A percentile compares a stretch with the other conserved stretches of the same genome.
Conservation (phyloP, 2,113 vertebrate genomes). For the Oxyura jamaicensis region DNA sequence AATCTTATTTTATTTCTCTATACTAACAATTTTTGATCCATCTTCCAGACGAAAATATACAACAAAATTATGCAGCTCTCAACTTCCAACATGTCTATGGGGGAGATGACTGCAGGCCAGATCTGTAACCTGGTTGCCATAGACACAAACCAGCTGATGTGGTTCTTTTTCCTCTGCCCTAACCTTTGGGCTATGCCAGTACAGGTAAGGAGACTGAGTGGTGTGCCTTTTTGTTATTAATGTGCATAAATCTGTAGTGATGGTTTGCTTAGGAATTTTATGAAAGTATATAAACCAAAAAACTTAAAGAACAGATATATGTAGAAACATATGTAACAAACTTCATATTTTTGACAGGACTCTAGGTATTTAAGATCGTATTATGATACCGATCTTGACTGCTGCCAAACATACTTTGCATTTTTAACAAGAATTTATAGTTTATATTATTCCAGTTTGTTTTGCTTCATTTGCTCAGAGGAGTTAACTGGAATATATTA, state of each 20-base stretch:
- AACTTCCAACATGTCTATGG: conserved; percentile 98
- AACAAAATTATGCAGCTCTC: conserved; percentile 98
- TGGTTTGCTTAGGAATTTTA: background rate
- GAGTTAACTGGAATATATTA: background rate
- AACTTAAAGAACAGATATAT: background rate
- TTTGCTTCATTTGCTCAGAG: background rate
- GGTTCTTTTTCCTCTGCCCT: conserved; percentile 98
- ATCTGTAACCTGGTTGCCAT: conserved; percentile 98
- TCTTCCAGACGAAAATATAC: conserved; percentile 94
- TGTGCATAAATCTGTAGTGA: fast-evolving
- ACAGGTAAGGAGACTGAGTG: conserved; percentile 81
- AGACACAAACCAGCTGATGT: conserved; percentile 98
- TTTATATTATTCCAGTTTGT: background rate
- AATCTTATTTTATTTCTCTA: background rate
- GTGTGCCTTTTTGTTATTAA: background rate
- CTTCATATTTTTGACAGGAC: background rate
- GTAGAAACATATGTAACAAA: background rate
- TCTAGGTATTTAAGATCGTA: background rate
- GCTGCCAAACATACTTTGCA: background rate
- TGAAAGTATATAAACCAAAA: background rate
- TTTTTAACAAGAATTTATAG: conserved; percentile 17
- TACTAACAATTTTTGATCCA: background rate
- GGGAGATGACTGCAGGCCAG: conserved; percentile 93
- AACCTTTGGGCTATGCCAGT: conserved; percentile 99
- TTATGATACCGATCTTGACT: background rate